Conservation (phyloP, 2,113 vertebrate species). For the Catharus minimus region DNA sequence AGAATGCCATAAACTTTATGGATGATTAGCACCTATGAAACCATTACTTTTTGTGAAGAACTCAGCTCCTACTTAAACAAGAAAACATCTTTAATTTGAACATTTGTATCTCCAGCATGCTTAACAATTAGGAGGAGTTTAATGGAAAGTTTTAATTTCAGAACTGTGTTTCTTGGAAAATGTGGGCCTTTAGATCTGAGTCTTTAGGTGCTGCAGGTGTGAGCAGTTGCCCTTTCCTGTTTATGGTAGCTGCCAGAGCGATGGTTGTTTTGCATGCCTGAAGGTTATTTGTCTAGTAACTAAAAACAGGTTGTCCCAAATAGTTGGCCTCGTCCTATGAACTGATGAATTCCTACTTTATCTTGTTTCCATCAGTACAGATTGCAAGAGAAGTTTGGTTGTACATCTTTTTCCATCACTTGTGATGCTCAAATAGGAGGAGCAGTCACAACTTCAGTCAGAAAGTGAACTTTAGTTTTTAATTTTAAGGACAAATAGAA, state of each 20-base stretch:
- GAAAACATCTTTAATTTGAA: neutral
- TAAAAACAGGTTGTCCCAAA: neutral
- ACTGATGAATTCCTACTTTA: neutral
- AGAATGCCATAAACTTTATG: neutral
- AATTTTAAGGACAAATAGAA: neutral
- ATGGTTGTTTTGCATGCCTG: neutral
- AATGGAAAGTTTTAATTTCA: neutral
- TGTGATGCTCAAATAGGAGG: neutral
- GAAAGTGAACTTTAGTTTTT: neutral
- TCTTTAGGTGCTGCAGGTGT: neutral
- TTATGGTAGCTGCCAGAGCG: neutral
- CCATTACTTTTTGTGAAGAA: neutral
- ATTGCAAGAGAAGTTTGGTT: neutral
- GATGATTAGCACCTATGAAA: neutral
- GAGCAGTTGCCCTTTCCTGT: neutral
- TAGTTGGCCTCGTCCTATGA: neutral
- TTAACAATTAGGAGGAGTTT: neutral
- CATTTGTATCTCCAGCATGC: neutral
- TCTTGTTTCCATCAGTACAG: neutral
- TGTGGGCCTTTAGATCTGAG: neutral
- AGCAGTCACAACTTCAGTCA: neutral
- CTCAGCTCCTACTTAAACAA: neutral
- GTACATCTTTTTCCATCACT: neutral
- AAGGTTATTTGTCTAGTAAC: neutral
- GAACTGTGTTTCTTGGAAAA: neutral